These are phyloP conservation scores for Lepilemur ruficaudatus DNA, from an alignment of 2,797 vertebrate species.

Conservation along the genomic window DNA sequence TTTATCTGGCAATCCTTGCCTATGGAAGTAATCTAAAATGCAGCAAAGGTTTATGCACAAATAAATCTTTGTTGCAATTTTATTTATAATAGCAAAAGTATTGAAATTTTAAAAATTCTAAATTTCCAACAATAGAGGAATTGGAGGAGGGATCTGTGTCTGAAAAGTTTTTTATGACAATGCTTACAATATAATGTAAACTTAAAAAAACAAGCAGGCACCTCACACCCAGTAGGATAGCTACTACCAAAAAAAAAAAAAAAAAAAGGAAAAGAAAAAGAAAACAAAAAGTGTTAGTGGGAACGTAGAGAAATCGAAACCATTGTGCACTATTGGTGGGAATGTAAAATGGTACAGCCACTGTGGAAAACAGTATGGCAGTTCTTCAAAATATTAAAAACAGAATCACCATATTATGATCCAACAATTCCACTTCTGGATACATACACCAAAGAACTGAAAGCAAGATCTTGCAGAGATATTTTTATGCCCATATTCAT, in stretches of 20 bases:
- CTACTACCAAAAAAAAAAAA: neutral
- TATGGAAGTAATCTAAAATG: constrained; percentile 37
- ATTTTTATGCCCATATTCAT: neutral
- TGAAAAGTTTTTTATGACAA: neutral
- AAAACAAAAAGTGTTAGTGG: neutral
- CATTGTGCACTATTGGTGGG: neutral
- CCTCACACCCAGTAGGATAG: neutral
- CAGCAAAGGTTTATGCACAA: neutral
- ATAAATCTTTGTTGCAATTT: constrained; percentile 1
- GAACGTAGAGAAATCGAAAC: neutral
- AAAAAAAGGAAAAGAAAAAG: neutral
- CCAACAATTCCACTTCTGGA: neutral
- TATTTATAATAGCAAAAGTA: constrained; percentile 43
- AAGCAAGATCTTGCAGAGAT: neutral
- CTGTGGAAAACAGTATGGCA: neutral
- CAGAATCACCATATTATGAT: neutral
- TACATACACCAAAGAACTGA: neutral
- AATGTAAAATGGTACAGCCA: neutral
- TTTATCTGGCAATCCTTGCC: neutral
- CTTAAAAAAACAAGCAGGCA: neutral
- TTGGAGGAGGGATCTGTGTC: neutral
- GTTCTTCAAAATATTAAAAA: neutral
- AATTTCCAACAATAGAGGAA: neutral
- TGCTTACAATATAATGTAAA: neutral
- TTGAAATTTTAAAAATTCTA: neutral